Evolutionary conservation across 2,113 vertebrate species (phyloP).

Genomic region (Columbina picui): DNA sequence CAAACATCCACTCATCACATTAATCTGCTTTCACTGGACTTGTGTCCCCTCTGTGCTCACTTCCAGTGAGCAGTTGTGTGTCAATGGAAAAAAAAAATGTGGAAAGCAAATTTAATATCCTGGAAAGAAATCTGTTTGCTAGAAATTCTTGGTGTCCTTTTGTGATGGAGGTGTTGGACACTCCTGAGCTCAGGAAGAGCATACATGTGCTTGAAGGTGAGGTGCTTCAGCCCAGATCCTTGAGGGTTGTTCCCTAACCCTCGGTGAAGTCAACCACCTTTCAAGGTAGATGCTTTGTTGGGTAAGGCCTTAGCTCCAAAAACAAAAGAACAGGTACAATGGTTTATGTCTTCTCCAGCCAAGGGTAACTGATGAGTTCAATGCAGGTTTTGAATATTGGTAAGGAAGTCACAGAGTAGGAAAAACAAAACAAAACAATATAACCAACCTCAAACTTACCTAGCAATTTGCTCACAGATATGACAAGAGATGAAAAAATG

Average conservation of each 20-base stretch:
- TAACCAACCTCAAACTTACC: neutral
- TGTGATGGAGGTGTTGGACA: neutral
- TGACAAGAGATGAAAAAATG: neutral
- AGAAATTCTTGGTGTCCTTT: neutral
- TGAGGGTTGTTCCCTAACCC: neutral
- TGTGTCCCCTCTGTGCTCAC: neutral
- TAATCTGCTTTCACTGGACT: neutral
- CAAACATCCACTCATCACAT: neutral
- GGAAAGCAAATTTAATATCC: neutral
- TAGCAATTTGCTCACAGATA: neutral
- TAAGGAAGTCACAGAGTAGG: neutral
- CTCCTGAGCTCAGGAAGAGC: neutral
- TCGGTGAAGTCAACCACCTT: neutral
- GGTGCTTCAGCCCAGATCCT: neutral
- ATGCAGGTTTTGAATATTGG: neutral
- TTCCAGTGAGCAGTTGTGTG: neutral
- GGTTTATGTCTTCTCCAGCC: neutral
- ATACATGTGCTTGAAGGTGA: rapidly evolving
- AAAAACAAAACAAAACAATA: neutral
- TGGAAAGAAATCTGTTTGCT: neutral
- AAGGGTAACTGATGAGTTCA: neutral
- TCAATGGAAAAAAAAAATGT: neutral
- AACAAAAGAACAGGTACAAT: rapidly evolving
- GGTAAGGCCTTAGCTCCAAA: neutral
- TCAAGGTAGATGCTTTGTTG: neutral